These are phyloP conservation scores for Athrips mouffetella DNA, from an alignment of 2,888 invertebrate species.

Conservation along the genomic window DNA sequence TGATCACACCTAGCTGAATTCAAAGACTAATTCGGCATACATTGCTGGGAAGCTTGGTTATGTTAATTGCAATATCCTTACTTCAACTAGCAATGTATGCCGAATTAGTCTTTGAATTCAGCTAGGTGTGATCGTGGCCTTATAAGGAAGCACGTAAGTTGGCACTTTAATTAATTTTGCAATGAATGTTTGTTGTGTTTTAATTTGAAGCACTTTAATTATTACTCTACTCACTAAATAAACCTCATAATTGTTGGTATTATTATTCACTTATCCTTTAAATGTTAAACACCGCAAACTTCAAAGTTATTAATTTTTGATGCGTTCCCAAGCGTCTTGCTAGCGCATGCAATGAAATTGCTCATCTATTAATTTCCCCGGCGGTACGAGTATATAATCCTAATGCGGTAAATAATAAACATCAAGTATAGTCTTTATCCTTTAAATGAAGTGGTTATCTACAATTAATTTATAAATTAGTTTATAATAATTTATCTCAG, in stretches of 20 bases:
- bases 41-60: too few relatives aligned
- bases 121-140: too few relatives aligned
- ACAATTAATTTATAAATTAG: too few relatives aligned
- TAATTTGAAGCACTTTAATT: background rate
- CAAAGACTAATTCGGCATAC: too few relatives aligned
- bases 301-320: slow-evolving; percentile 1
- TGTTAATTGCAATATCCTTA: too few relatives aligned
- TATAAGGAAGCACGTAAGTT: background rate
- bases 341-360: slow-evolving; percentile 1
- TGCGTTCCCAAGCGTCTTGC: background rate
- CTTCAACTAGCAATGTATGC: too few relatives aligned
- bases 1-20: too few relatives aligned
- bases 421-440: background rate
- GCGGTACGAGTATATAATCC: too few relatives aligned
- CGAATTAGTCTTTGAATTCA: too few relatives aligned
- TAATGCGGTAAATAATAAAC: background rate
- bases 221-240: background rate
- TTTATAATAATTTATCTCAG: too few relatives aligned
- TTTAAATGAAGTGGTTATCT: background rate
- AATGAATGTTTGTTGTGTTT: too few relatives aligned
- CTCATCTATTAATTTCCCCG: slow-evolving; percentile 3
- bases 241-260: background rate
- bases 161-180: background rate
- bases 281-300: background rate
- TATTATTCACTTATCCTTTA: background rate